Conservation (phyloP, 2,888 invertebrate genomes). For the Mechanitis mazaeus region DNA sequence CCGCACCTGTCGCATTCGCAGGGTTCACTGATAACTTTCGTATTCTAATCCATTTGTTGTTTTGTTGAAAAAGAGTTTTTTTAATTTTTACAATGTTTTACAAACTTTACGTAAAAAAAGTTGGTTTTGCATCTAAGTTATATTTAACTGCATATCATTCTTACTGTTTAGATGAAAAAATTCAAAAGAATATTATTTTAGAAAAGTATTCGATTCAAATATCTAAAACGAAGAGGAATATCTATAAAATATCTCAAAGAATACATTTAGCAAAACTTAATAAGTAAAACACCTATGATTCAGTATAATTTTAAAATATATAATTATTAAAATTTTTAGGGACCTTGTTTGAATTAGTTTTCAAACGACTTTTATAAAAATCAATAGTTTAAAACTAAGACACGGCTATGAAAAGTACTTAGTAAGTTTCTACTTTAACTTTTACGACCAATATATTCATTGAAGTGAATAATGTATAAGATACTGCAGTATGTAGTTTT, state of each 20-base stretch:
- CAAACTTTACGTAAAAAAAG: neutral
- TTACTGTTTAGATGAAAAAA: neutral
- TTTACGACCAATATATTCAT: neutral
- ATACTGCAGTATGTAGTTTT: neutral
- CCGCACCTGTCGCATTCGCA: constrained; percentile 57
- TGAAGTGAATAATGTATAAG: neutral
- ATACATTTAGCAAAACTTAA: neutral
- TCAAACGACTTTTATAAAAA: constrained; percentile 4
- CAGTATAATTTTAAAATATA: neutral
- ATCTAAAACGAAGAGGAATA: too few species aligned
- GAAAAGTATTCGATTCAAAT: too few species aligned
- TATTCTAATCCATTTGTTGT: constrained; percentile 36
- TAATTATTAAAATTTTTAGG: neutral
- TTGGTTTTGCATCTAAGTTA: neutral
- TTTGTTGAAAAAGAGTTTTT: constrained; percentile 6
- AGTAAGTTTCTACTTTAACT: constrained; percentile 3
- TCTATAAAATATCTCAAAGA: neutral
- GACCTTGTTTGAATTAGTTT: neutral
- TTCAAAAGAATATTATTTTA: too few species aligned
- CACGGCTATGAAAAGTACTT: neutral
- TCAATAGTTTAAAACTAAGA: constrained; percentile 6
- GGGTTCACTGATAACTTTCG: constrained; percentile 54
- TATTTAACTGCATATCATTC: neutral
- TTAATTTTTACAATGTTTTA: constrained; percentile 34
- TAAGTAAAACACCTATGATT: too few species aligned